Conservation (phyloP, 2,113 vertebrate genomes). For the Bos javanicus region DNA sequence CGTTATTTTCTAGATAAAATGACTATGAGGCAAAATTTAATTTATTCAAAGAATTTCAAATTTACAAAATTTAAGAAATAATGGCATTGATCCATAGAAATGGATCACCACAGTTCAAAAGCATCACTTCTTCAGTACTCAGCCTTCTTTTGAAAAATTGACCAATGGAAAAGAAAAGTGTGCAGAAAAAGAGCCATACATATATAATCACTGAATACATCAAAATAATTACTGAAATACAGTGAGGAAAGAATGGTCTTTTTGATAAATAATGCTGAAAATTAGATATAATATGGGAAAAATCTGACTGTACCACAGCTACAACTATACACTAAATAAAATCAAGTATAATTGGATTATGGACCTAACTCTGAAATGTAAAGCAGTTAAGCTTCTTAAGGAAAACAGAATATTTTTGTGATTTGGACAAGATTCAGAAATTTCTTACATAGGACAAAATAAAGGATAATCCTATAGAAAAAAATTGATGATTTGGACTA, state of each 20-base stretch:
- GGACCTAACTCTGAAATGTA: not conserved
- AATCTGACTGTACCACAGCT: not conserved
- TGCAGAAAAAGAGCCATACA: not conserved
- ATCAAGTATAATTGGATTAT: not conserved
- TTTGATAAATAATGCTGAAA: not conserved
- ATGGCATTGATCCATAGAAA: not conserved
- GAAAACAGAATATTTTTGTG: not conserved
- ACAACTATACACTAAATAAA: not conserved
- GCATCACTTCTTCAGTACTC: not conserved
- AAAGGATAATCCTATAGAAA: not conserved
- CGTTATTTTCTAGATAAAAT: not conserved
- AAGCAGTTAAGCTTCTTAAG: not conserved
- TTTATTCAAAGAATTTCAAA: not conserved
- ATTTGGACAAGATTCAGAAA: not conserved
- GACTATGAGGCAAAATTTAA: not conserved
- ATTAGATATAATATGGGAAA: not conserved
- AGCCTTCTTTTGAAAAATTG: not conserved
- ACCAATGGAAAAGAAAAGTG: not conserved
- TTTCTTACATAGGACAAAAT: not conserved
- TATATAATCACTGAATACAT: not conserved
- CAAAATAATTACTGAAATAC: not conserved
- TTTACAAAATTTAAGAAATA: not conserved
- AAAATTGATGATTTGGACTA: not conserved
- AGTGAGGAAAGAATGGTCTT: not conserved
- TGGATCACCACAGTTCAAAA: not conserved